Evolutionary conservation across 2,888 invertebrate genomes (phyloP).

Genomic region (Hyles lineata): DNA sequence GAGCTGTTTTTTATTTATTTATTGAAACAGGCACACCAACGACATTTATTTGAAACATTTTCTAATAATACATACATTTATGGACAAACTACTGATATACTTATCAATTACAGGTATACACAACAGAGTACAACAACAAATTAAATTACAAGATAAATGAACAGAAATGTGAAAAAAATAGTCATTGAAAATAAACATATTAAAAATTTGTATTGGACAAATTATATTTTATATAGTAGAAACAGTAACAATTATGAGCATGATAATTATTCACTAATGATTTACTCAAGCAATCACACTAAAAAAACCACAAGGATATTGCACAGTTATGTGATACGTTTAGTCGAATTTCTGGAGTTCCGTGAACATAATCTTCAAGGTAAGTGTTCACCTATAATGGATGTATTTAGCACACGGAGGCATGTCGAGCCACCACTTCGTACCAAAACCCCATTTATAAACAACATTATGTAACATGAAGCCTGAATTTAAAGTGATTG

Average conservation of each 20-base stretch:
- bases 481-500: slow-evolving; percentile 24
- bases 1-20: neutral
- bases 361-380: neutral
- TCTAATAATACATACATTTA: too few species aligned
- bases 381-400: slow-evolving; percentile 52
- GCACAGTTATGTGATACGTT: neutral
- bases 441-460: slow-evolving; percentile 16
- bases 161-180: too few species aligned
- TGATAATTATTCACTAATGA: neutral
- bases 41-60: too few species aligned
- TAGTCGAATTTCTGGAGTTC: slow-evolving; percentile 20
- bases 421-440: slow-evolving; percentile 5
- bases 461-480: slow-evolving; percentile 17
- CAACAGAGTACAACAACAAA: too few species aligned
- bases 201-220: too few species aligned
- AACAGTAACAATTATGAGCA: neutral
- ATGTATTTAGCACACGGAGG: slow-evolving; percentile 62
- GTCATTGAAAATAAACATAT: too few species aligned
- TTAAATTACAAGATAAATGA: too few species aligned
- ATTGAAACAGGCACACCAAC: too few species aligned
- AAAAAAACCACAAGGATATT: neutral
- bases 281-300: neutral
- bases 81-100: too few species aligned
- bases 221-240: too few species aligned
- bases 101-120: too few species aligned